A percentile compares a stretch with the other conserved stretches of the same genome.
Conservation (phyloP, 2,113 vertebrate genomes). For the Hoplias malabaricus region DNA sequence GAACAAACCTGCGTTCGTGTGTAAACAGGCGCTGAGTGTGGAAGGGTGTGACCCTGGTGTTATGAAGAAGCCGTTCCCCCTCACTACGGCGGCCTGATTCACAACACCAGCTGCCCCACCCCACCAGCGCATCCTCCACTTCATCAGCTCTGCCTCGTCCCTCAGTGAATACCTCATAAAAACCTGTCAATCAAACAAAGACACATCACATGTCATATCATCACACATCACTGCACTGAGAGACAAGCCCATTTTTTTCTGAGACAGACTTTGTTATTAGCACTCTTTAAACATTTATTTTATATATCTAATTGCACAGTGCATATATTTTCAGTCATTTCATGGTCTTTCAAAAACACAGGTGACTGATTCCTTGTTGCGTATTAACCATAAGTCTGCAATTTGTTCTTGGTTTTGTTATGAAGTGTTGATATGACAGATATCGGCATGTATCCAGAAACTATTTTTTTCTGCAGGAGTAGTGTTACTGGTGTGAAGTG, state of each 20-base stretch:
- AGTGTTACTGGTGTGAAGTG: background rate
- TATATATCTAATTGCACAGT: background rate
- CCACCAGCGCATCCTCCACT: slow-evolving; percentile 63
- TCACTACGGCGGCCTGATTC: slow-evolving; percentile 95
- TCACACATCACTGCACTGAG: background rate
- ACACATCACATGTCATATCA: background rate
- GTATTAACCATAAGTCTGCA: too few species aligned
- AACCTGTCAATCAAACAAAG: slow-evolving; percentile 27
- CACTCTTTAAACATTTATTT: background rate
- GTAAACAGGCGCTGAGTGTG: slow-evolving; percentile 57
- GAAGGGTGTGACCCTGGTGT: slow-evolving; percentile 91
- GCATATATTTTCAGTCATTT: too few species aligned
- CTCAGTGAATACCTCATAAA: background rate
- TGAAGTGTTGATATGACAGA: background rate
- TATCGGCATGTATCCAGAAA: background rate
- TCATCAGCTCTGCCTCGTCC: background rate
- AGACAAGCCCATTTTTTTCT: background rate
- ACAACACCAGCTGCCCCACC: slow-evolving; percentile 99
- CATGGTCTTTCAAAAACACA: too few species aligned
- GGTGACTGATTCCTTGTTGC: too few species aligned
- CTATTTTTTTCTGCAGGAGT: slow-evolving; percentile 5
- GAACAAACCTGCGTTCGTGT: background rate
- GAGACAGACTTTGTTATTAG: background rate
- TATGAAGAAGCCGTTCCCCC: slow-evolving; percentile 96
- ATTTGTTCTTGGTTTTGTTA: background rate